These are phyloP conservation scores for Horisme vitalbata DNA, from an alignment of 2,888 invertebrate species.

Conservation along the genomic window DNA sequence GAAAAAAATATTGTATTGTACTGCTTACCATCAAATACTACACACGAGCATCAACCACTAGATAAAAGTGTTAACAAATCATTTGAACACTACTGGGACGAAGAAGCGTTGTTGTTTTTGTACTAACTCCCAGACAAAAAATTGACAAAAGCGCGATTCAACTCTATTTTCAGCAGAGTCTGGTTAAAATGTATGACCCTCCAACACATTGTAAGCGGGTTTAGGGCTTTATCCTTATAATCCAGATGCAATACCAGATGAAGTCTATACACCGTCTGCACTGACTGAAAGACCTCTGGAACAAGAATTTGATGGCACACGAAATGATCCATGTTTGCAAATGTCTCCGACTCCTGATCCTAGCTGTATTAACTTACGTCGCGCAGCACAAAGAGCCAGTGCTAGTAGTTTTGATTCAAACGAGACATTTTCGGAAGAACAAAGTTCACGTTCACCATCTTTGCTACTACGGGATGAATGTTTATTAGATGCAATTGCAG, in stretches of 20 bases:
- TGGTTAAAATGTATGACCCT: background rate
- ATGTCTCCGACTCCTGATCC: background rate
- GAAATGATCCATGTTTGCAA: too few species aligned
- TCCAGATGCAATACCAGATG: conserved; percentile 3
- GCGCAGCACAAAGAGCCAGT: background rate
- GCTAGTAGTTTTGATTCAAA: background rate
- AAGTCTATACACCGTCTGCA: conserved; percentile 1
- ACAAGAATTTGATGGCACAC: background rate
- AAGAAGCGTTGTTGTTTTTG: conserved; percentile 1
- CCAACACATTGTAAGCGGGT: background rate
- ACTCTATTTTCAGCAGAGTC: conserved; percentile 5
- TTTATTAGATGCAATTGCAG: conserved; percentile 4
- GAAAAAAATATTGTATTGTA: conserved; percentile 22
- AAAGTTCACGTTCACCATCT: too few species aligned
- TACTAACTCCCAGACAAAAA: background rate
- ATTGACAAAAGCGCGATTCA: conserved; percentile 3
- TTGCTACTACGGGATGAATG: too few species aligned
- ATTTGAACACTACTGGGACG: conserved; percentile 32
- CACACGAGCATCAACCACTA: conserved; percentile 32
- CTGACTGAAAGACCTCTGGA: conserved; percentile 2
- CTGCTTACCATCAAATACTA: conserved; percentile 32
- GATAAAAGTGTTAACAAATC: conserved; percentile 32
- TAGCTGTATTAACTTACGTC: too few species aligned
- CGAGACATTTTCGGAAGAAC: background rate
- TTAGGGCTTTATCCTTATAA: background rate